phyloP scores from a whole-genome alignment of 2,888 invertebrate species.

The Dendrolimus houi region DNA sequence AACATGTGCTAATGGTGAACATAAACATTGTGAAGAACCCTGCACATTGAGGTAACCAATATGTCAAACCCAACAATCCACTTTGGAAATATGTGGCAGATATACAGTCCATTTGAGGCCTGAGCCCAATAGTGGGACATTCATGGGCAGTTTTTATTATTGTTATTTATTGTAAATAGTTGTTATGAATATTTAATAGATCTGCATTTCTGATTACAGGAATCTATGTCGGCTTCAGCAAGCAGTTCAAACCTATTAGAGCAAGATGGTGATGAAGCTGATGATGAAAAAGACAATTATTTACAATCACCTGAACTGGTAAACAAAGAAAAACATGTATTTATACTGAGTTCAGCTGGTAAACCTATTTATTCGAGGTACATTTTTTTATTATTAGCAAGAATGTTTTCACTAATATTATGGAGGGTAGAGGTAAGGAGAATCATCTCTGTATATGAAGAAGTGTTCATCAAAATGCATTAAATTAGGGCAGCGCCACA shows the following conservation, averaged over 20 bases:
- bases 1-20: neutral
- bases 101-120: neutral
- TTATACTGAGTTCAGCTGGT: conserved; percentile 95
- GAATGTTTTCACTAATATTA: no score
- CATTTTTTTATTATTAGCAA: neutral
- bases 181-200: conserved; percentile 53
- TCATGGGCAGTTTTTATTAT: neutral
- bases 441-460: no score
- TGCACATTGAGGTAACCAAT: neutral
- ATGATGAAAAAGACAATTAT: conserved; percentile 77
- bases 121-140: neutral
- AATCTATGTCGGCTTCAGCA: conserved; percentile 47
- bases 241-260: conserved; percentile 52
- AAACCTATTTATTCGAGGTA: conserved; percentile 97
- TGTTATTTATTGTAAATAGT: conserved; percentile 17
- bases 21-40: neutral
- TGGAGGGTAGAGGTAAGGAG: no score
- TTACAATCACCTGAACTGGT: conserved; percentile 84
- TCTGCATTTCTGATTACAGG: conserved; percentile 47
- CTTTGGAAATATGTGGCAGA: neutral
- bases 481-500: no score
- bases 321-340: conserved; percentile 91
- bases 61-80: neutral
- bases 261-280: conserved; percentile 44
- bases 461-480: no score